Conservation (phyloP, 2,888 invertebrate species). For the Drosophila fulvimacula region DNA sequence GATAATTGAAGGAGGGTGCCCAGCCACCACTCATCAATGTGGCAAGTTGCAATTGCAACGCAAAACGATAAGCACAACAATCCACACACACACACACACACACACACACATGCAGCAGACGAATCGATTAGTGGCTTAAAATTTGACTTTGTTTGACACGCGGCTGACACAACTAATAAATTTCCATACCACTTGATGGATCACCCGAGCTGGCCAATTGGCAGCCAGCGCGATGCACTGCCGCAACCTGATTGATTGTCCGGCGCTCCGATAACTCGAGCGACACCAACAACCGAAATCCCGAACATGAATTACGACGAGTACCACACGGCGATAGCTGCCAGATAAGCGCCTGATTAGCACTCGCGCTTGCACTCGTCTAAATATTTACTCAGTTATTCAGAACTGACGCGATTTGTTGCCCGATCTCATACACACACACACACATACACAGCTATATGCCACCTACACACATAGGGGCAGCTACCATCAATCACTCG, state of each 20-base stretch:
- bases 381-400: conserved; percentile 76
- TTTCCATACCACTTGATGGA: conserved; percentile 55
- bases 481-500: conserved; percentile 66
- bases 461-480: background rate
- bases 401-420: conserved; percentile 69
- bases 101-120: background rate
- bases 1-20: conserved; percentile 61
- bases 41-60: conserved; percentile 47
- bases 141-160: conserved; percentile 72
- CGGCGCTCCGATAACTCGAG: conserved; percentile 54
- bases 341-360: conserved; percentile 77
- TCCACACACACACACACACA: background rate
- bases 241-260: conserved; percentile 64
- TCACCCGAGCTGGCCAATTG: conserved; percentile 41
- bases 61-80: conserved; percentile 27
- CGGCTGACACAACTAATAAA: conserved; percentile 77
- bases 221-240: conserved; percentile 1
- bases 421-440: conserved; percentile 4
- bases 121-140: conserved; percentile 68
- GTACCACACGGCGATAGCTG: conserved; percentile 41
- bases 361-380: conserved; percentile 33
- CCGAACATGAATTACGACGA: conserved; percentile 61
- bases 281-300: conserved; percentile 3
- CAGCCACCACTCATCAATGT: conserved; percentile 27
- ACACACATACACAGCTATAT: background rate